Percentiles rank a stretch among this genome's conserved stretches.
These are phyloP conservation scores for Ethmia dodecea DNA, from an alignment of 2,888 invertebrate genomes.

Conservation along the genomic window DNA sequence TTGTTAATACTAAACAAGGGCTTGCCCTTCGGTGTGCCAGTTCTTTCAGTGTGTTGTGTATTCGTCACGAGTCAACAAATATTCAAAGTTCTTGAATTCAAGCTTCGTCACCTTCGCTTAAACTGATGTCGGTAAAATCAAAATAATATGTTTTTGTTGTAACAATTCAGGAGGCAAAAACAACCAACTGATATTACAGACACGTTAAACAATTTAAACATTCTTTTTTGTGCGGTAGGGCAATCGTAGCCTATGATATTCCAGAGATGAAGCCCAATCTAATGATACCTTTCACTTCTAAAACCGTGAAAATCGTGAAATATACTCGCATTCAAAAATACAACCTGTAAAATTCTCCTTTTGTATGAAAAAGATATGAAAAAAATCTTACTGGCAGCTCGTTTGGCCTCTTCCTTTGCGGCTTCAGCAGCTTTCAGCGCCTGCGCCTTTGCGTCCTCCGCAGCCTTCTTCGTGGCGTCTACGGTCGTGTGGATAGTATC, in stretches of 20 bases:
- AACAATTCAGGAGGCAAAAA: too few relatives aligned
- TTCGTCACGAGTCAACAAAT: too few relatives aligned
- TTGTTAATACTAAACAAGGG: too few relatives aligned
- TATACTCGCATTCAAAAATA: background rate
- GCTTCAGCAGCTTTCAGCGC: slow-evolving; percentile 56
- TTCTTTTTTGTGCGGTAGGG: background rate
- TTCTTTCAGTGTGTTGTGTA: too few relatives aligned
- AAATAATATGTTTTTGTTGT: too few relatives aligned
- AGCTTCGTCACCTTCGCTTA: too few relatives aligned
- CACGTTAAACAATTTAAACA: background rate
- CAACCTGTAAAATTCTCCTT: background rate
- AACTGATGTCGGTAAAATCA: too few relatives aligned
- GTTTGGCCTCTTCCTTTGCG: slow-evolving; percentile 69
- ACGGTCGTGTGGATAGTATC: slow-evolving; percentile 63
- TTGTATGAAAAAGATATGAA: background rate
- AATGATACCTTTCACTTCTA: background rate
- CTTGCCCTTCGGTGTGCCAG: too few relatives aligned
- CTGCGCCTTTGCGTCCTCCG: slow-evolving; percentile 48
- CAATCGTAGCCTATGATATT: too few relatives aligned
- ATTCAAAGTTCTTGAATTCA: too few relatives aligned
- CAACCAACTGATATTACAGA: too few relatives aligned
- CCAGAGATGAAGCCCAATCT: too few relatives aligned
- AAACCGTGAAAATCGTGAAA: slow-evolving; percentile 1
- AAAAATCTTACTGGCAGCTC: slow-evolving; percentile 56
- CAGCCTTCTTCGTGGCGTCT: slow-evolving; percentile 64